phyloP scores from a whole-genome alignment of 1,140 invertebrate species.

The Spodoptera litura region DNA sequence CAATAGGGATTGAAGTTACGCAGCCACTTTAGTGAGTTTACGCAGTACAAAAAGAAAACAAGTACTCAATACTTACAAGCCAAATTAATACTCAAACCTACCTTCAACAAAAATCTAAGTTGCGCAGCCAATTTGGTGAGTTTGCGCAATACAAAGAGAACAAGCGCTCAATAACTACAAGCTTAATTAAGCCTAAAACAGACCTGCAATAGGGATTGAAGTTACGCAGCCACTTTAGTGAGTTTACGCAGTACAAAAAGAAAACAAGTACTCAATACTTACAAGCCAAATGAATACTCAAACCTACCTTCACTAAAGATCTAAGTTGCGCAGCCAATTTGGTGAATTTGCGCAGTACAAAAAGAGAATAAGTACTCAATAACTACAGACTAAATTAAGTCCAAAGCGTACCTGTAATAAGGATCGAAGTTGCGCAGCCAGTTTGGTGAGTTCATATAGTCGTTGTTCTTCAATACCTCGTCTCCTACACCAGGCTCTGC shows the following conservation, averaged over 20 bases:
- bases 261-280: too few relatives aligned
- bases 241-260: constrained; percentile 86
- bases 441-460: constrained; percentile 98
- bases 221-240: constrained; percentile 96
- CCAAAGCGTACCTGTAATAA: constrained; percentile 89
- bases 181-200: neutral
- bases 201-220: constrained; percentile 93
- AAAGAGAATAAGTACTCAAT: too few relatives aligned
- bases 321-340: constrained; percentile 97
- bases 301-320: constrained; percentile 89
- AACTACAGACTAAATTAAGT: too few relatives aligned
- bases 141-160: constrained; percentile 87
- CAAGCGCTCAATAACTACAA: constrained; percentile 1
- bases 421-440: constrained; percentile 95
- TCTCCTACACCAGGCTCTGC: constrained; percentile 93
- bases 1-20: constrained; percentile 95
- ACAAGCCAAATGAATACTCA: neutral
- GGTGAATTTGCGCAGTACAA: constrained; percentile 88
- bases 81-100: neutral
- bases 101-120: constrained; percentile 93
- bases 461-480: constrained; percentile 97
- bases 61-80: neutral
- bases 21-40: constrained; percentile 95
- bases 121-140: constrained; percentile 96
- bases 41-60: constrained; percentile 88